Evolutionary conservation across 1,140 invertebrate species (phyloP).

Genomic region (Hycleus phaleratus): DNA sequence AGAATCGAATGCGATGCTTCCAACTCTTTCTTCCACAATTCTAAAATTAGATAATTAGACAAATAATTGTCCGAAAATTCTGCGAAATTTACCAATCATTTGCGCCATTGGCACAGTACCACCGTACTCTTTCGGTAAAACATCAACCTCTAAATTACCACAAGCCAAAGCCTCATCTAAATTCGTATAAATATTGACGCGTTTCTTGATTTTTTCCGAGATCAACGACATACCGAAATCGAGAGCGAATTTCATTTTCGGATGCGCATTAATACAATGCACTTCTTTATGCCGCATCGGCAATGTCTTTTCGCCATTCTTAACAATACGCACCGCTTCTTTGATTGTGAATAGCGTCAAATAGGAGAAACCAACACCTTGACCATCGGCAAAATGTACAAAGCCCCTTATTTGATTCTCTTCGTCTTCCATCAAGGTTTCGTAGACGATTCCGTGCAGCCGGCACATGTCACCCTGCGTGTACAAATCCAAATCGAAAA

Average conservation of each 20-base stretch:
- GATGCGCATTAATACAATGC: slow-evolving; percentile 68
- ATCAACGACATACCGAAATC: slow-evolving; percentile 75
- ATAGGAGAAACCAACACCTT: slow-evolving; percentile 64
- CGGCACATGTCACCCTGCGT: slow-evolving; percentile 73
- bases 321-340: slow-evolving; percentile 68
- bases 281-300: slow-evolving; percentile 80
- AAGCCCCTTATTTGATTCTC: slow-evolving; percentile 66
- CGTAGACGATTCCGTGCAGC: slow-evolving; percentile 68
- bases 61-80: background rate
- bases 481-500: slow-evolving; percentile 72
- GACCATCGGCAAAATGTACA: slow-evolving; percentile 65
- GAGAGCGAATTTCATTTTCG: slow-evolving; percentile 67
- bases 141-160: slow-evolving; percentile 51
- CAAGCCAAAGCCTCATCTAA: slow-evolving; percentile 49
- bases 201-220: slow-evolving; percentile 71
- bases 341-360: slow-evolving; percentile 67
- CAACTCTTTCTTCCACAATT: slow-evolving; percentile 47
- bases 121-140: slow-evolving; percentile 75
- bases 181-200: slow-evolving; percentile 61
- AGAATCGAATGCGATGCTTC: slow-evolving; percentile 41
- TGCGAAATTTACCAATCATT: slow-evolving; percentile 61
- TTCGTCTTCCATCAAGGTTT: slow-evolving; percentile 74
- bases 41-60: slow-evolving; percentile 20
- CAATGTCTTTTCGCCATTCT: slow-evolving; percentile 74
- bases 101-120: slow-evolving; percentile 71